Evolutionary conservation across 2,888 invertebrate genomes (phyloP).

Genomic region (Anaspis maculata): DNA sequence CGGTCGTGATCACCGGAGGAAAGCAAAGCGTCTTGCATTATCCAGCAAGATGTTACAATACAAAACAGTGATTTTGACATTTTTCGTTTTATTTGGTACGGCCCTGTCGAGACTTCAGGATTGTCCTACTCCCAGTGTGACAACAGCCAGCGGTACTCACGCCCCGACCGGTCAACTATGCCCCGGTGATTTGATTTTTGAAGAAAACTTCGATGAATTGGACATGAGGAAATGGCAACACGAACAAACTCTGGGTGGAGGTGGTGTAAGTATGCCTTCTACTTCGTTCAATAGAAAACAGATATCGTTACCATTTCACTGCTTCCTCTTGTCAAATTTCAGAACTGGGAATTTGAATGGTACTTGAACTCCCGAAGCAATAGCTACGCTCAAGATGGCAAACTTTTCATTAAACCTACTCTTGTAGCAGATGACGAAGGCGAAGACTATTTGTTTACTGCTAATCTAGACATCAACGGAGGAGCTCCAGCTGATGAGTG

Average conservation of each 20-base stretch:
- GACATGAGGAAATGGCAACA: slow-evolving; percentile 57
- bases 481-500: slow-evolving; percentile 55
- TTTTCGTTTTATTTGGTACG: no score
- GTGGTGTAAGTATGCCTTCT: slow-evolving; percentile 55
- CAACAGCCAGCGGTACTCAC: slow-evolving; percentile 47
- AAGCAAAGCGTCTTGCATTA: no score
- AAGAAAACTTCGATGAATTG: slow-evolving; percentile 53
- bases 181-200: slow-evolving; percentile 53
- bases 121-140: slow-evolving; percentile 41
- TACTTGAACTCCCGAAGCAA: slow-evolving; percentile 60
- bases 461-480: slow-evolving; percentile 49
- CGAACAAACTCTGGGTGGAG: slow-evolving; percentile 56
- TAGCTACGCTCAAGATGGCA: slow-evolving; percentile 51
- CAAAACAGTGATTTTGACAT: no score
- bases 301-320: no score
- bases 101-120: no score
- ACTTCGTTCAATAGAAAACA: no score
- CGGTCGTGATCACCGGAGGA: no score
- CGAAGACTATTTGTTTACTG: slow-evolving; percentile 45
- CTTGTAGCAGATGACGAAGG: slow-evolving; percentile 50
- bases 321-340: no score
- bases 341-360: slow-evolving; percentile 65
- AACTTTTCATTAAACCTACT: slow-evolving; percentile 54
- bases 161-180: slow-evolving; percentile 43
- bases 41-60: no score